Conservation (phyloP, 1,140 invertebrate species). For the Musca vetustissima region DNA sequence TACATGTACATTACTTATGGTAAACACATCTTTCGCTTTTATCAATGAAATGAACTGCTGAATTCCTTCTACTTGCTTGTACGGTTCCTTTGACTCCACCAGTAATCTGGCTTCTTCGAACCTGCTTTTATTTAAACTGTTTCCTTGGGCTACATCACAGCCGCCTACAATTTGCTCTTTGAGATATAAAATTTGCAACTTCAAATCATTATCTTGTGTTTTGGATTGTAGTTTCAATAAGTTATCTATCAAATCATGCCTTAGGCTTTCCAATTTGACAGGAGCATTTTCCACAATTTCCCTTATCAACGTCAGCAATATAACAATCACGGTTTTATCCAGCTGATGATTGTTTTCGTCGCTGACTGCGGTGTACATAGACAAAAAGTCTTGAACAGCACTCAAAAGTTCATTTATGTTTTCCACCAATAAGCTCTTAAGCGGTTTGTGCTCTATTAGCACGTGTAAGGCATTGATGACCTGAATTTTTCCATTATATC, state of each 20-base stretch:
- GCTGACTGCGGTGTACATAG: too few relatives aligned
- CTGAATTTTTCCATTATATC: constrained; percentile 42
- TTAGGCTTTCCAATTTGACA: neutral
- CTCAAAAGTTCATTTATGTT: constrained; percentile 27
- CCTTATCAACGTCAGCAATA: constrained; percentile 41
- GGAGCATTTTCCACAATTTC: constrained; percentile 41
- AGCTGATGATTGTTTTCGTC: neutral
- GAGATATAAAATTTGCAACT: constrained; percentile 31
- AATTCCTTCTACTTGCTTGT: constrained; percentile 51
- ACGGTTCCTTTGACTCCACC: constrained; percentile 39
- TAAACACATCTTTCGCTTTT: constrained; percentile 34
- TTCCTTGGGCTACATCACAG: neutral
- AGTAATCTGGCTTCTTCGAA: constrained; percentile 42
- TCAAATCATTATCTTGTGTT: constrained; percentile 29
- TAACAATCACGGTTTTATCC: constrained; percentile 25
- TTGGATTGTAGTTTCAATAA: constrained; percentile 24
- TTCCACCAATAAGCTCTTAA: constrained; percentile 39
- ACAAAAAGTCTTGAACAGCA: neutral
- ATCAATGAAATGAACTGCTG: constrained; percentile 43
- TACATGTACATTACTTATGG: constrained; percentile 40
- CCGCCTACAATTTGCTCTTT: constrained; percentile 29
- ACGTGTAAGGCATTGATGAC: constrained; percentile 42
- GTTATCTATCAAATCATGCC: constrained; percentile 16
- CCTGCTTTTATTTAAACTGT: neutral
- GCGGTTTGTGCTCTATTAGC: constrained; percentile 39